A percentile compares a stretch with the other conserved stretches of the same genome.
These are phyloP conservation scores for Trilocha varians DNA, from an alignment of 2,888 invertebrate genomes.

Conservation along the genomic window DNA sequence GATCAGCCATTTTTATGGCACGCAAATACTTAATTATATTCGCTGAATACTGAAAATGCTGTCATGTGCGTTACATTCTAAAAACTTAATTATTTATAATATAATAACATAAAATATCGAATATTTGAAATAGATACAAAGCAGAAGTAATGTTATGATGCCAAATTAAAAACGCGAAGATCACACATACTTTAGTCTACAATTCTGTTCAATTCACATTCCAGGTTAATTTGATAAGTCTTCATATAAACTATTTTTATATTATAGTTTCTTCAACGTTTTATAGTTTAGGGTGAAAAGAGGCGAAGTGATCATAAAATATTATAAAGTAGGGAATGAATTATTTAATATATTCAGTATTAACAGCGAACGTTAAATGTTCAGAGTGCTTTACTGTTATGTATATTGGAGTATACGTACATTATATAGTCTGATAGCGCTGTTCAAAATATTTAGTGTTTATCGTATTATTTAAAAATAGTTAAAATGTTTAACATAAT, in stretches of 20 bases:
- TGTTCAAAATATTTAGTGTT: conserved; percentile 23
- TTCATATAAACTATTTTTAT: too few relatives aligned
- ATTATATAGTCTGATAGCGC: conserved; percentile 19
- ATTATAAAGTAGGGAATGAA: not conserved
- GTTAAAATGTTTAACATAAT: conserved; percentile 28
- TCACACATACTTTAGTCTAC: conserved; percentile 18
- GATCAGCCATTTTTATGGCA: too few relatives aligned
- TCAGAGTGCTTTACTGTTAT: conserved; percentile 27
- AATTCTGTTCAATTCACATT: not conserved
- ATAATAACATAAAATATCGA: too few relatives aligned
- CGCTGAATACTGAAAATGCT: too few relatives aligned
- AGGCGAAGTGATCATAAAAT: not conserved
- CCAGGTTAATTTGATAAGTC: not conserved
- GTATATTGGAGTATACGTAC: conserved; percentile 17
- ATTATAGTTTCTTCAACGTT: too few relatives aligned
- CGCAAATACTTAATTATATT: too few relatives aligned
- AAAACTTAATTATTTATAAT: too few relatives aligned
- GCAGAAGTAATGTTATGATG: conserved; percentile 9
- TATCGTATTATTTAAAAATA: conserved; percentile 26
- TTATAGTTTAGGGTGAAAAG: not conserved
- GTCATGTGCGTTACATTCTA: too few relatives aligned
- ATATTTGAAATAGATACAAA: too few relatives aligned
- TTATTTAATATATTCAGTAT: conserved; percentile 42
- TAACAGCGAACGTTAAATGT: conserved; percentile 36
- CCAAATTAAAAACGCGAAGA: conserved; percentile 23